Base-by-base conservation (phyloP, 2,888 invertebrate species). In the Lasioglossum figueresi region DNA sequence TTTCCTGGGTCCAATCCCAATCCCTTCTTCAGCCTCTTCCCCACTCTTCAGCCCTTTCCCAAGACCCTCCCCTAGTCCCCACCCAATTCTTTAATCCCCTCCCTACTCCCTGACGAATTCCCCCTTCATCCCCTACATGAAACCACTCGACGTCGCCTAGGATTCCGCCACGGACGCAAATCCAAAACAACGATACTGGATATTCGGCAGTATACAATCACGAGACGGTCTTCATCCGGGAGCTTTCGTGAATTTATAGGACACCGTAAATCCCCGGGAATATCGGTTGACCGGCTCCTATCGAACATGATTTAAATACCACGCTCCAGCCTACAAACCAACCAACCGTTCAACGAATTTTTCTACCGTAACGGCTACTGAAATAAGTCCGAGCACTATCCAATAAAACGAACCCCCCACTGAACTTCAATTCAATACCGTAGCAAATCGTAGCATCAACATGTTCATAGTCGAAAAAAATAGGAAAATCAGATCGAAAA, bases 241-340 rank as follows among this genome's bases (percentile, higher is more conserved):
- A 73, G 73, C 34, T 48, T 34, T 14, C 34, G 48, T 2, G 37
- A 23, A 73, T 73, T 73, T 73, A 73, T 73, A 48, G 73, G 48
- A 34, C 31, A 48, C 34, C 19, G 34, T 73, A 73, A 73, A 73
- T 73, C 73, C 43, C 23, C 5, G 34, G 48, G 34, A 48, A 34
- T 73, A 48, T 73, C 73, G 31, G 48, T 48, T 48, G 73, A 73
- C 48, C 45, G 34, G 48, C 48, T 31, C 14, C 34, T 48, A 34
- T 48, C 48, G 34, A n/a, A 12, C 48, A n/a, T 73, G 73, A 73
- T 73, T 73, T 73, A 52, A 66, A 66, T 63, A 4, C 63, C 31
- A 56, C 56, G 56, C 12, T 27, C n/a, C n/a, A 56, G 56, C n/a
- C 56, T n/a, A n/a, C 12, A 10, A n/a, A 12, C n/a, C 56, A 12